Evolutionary conservation across 2,888 invertebrate species (phyloP), one percentile per base, ranked within the genome.

Genomic region (Teleiodes luculella): DNA sequence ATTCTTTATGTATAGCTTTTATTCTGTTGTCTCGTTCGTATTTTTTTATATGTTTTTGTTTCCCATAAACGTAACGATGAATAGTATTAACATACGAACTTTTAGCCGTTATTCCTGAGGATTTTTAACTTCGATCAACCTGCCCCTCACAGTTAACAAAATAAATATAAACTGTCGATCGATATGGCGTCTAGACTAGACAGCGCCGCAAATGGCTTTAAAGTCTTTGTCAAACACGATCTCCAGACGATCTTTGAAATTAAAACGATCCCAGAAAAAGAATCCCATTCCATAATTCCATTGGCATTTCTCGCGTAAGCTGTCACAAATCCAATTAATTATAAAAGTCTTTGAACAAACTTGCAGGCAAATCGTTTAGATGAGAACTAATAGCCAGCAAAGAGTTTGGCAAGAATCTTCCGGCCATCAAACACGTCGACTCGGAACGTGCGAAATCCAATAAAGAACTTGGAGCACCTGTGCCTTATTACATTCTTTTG

Each of bases 401-500:
- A 81, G 83, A 85, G 84, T 87, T 86, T 71, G 76, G 78, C 78
- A 86, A 86, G 86, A 89, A 88, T 88, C 82, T 81, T 80, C 74
- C 77, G 81, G 81, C 84, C 80, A 86, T 87, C 87, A 85, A 82
- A 83, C 83, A 87, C 85, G 86, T 86, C 86, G 80, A 71, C 69
- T 68, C 59, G 86, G 86, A 86, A 83, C 85, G 86, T 80, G 83
- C 80, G 82, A 86, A 87, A 89, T 88, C 85, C 86, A 88, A 89
- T 89, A 89, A 89, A 86, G 86, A 85, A 86, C 74, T 80, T 75
- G 78, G 76, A 76, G 78, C 87, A 89, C 88, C 88, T 89, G 87
- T 76, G 78, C 83, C 84, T 86, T 88, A 88, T 89, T 87, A 87
- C 88, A 88, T 89, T 88, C 88, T 83, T 86, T 80, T 75, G 78